Evolutionary conservation across 2,888 invertebrate genomes (phyloP).

Genomic region (Tinea pellionella): DNA sequence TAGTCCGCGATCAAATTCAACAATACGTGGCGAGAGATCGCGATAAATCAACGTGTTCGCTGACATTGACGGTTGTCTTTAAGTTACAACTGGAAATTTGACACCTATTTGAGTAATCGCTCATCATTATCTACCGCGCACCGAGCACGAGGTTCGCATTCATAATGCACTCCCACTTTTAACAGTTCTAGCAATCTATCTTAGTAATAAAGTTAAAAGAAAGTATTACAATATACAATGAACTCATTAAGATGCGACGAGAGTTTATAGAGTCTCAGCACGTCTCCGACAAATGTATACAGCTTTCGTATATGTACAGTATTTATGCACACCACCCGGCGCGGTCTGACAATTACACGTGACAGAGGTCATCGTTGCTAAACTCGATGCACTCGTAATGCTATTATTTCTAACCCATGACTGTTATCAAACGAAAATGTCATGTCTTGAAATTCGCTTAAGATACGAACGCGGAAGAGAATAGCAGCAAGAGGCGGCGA

Average conservation of each 20-base stretch:
- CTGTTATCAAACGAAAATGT: background rate
- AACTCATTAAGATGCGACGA: background rate
- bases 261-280: background rate
- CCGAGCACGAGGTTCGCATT: background rate
- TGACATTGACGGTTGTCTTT: constrained; percentile 27
- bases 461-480: background rate
- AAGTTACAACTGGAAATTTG: constrained; percentile 43
- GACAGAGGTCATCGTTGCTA: background rate
- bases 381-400: background rate
- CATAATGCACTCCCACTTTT: background rate
- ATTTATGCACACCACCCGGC: background rate
- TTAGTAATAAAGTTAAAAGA: background rate
- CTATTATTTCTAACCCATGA: background rate
- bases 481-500: background rate
- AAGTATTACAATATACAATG: background rate
- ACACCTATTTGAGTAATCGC: constrained; percentile 42
- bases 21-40: constrained; percentile 41
- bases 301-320: background rate
- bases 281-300: background rate
- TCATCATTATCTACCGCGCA: background rate
- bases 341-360: background rate
- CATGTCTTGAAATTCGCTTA: background rate
- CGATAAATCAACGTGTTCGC: constrained; percentile 54
- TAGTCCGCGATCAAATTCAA: constrained; percentile 30
- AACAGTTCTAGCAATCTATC: background rate